These are phyloP conservation scores for Akabosia matsudoensis DNA, from an alignment of 1,140 invertebrate genomes.

Conservation along the genomic window DNA sequence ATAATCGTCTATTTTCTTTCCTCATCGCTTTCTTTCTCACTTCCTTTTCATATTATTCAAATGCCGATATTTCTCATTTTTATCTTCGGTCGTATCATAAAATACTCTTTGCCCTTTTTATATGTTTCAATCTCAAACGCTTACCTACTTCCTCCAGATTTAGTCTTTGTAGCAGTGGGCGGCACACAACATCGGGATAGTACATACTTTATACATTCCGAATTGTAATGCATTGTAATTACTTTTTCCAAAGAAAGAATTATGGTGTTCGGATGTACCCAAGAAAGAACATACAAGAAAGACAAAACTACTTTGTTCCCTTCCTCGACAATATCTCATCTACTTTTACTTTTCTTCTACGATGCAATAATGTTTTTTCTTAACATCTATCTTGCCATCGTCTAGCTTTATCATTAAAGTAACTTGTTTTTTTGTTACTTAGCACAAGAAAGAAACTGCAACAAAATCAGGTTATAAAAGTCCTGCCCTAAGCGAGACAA, in stretches of 20 bases:
- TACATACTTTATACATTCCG: too few species aligned
- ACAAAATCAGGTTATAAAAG: too few species aligned
- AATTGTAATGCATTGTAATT: not conserved
- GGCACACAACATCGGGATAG: too few species aligned
- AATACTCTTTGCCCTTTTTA: not conserved
- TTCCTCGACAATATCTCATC: not conserved
- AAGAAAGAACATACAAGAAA: not conserved
- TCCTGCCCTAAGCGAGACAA: too few species aligned
- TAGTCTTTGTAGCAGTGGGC: too few species aligned
- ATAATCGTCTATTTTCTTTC: too few species aligned
- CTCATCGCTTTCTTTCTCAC: not conserved
- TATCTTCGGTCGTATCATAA: not conserved
- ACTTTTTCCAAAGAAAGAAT: not conserved
- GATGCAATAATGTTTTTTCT: not conserved
- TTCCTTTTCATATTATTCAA: not conserved
- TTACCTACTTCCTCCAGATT: not conserved
- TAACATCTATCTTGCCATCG: not conserved
- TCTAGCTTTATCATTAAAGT: not conserved
- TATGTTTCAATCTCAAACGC: not conserved
- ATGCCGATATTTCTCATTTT: not conserved
- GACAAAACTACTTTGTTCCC: not conserved
- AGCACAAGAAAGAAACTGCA: too few species aligned
- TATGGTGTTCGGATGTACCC: not conserved
- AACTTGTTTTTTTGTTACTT: not conserved
- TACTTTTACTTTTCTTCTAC: not conserved